Percentiles rank a stretch among this genome's conserved stretches.
Conservation (phyloP, 2,113 vertebrate genomes). For the Clarias macrocephalus region DNA sequence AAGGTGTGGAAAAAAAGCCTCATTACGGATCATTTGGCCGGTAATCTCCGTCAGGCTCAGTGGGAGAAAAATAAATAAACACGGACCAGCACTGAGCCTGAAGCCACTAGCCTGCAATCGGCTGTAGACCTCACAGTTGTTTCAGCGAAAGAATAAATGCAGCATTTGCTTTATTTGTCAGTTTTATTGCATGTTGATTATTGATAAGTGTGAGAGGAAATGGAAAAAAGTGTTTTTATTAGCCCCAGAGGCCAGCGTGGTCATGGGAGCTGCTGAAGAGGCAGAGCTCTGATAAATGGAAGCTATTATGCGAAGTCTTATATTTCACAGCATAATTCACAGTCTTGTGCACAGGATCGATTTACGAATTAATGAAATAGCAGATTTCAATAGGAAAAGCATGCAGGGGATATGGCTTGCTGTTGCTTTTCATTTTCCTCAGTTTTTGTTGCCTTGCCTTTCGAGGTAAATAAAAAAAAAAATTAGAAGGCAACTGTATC, state of each 20-base stretch:
- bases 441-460: constrained; percentile 2
- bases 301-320: constrained; percentile 52
- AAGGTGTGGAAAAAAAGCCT: constrained; percentile 22
- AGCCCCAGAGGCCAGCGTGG: constrained; percentile 40
- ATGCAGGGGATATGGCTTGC: constrained; percentile 3
- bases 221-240: constrained; percentile 50
- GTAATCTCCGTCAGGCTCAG: constrained; percentile 42
- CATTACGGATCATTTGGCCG: constrained; percentile 42
- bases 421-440: constrained; percentile 21
- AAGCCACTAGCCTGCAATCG: constrained; percentile 14
- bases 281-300: constrained; percentile 49
- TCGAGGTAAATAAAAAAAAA: constrained; percentile 14
- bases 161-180: constrained; percentile 56
- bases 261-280: constrained; percentile 37
- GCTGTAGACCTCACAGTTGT: constrained; percentile 19
- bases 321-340: constrained; percentile 53
- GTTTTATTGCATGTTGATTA: constrained; percentile 65
- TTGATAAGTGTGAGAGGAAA: constrained; percentile 65
- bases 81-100: not conserved
- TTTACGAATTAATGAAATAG: constrained; percentile 55
- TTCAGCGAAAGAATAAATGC: constrained; percentile 30
- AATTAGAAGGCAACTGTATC: not conserved
- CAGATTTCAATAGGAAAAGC: constrained; percentile 49
- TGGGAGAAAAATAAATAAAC: constrained; percentile 18
- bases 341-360: constrained; percentile 50